A percentile compares a stretch with the other conserved stretches of the same genome.
These are phyloP conservation scores for Conus ventricosus DNA, from an alignment of 1,140 invertebrate genomes.

Conservation along the genomic window DNA sequence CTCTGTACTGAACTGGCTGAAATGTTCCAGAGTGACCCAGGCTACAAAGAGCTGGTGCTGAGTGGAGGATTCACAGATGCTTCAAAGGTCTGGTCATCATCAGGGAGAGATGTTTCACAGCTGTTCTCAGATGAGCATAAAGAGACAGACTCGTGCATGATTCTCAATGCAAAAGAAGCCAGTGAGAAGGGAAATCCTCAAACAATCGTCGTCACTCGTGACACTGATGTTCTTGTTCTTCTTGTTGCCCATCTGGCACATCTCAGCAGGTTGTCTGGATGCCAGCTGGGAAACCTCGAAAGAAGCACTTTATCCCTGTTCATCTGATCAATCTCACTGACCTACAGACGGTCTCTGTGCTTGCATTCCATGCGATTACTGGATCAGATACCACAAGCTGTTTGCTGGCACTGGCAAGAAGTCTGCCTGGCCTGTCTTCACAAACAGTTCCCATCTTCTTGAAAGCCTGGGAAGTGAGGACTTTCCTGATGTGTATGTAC, in stretches of 20 bases:
- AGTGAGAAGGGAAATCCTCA: neutral
- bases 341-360: too few species aligned
- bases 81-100: neutral
- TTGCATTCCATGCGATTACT: too few species aligned
- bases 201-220: neutral
- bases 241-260: neutral
- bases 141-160: neutral
- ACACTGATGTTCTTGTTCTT: neutral
- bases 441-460: too few species aligned
- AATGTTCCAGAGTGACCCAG: neutral
- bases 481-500: neutral
- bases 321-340: neutral
- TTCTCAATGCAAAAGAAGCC: neutral
- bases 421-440: too few species aligned
- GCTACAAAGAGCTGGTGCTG: neutral
- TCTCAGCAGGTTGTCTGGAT: neutral
- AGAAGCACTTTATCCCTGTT: neutral
- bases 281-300: neutral
- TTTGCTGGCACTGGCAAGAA: too few species aligned
- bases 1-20: neutral
- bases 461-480: neutral
- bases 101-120: neutral
- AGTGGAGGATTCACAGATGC: neutral
- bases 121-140: neutral
- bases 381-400: too few species aligned